Percentiles rank a stretch among this genome's conserved stretches.
Conservation (phyloP, 2,113 vertebrate genomes). For the Isichthys henryi region DNA sequence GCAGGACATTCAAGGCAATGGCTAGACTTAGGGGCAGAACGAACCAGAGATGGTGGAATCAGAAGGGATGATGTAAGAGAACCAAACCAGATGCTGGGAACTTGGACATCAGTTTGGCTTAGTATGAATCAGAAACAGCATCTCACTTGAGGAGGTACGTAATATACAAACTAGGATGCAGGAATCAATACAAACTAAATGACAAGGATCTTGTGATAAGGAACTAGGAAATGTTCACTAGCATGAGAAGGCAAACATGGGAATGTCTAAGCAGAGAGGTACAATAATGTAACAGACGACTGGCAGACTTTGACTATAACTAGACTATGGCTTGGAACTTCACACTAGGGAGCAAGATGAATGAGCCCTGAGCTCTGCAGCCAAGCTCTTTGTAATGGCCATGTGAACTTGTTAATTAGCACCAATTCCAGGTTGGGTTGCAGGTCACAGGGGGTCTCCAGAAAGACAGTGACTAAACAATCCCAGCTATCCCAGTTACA, state of each 20-base stretch:
- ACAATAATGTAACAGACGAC: neutral
- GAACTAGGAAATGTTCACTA: neutral
- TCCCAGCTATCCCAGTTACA: neutral
- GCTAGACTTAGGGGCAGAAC: neutral
- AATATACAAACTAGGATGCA: neutral
- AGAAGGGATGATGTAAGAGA: neutral
- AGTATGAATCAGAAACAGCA: neutral
- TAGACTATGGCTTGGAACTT: neutral
- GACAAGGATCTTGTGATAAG: neutral
- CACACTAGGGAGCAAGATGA: neutral
- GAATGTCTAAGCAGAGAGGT: neutral
- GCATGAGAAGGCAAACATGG: neutral
- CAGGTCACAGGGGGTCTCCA: neutral
- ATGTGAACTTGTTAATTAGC: neutral
- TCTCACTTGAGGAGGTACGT: neutral
- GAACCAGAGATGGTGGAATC: neutral
- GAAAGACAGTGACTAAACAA: neutral
- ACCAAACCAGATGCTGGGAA: neutral
- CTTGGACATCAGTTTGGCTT: neutral
- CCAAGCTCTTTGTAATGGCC: neutral
- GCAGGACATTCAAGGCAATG: neutral
- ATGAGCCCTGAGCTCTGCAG: neutral
- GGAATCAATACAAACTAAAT: neutral
- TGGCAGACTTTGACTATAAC: neutral
- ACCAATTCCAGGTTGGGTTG: neutral